Percentiles rank a stretch among this genome's conserved stretches.
These are phyloP conservation scores for Pherbina coryleti DNA, from an alignment of 2,888 invertebrate genomes.

Conservation along the genomic window DNA sequence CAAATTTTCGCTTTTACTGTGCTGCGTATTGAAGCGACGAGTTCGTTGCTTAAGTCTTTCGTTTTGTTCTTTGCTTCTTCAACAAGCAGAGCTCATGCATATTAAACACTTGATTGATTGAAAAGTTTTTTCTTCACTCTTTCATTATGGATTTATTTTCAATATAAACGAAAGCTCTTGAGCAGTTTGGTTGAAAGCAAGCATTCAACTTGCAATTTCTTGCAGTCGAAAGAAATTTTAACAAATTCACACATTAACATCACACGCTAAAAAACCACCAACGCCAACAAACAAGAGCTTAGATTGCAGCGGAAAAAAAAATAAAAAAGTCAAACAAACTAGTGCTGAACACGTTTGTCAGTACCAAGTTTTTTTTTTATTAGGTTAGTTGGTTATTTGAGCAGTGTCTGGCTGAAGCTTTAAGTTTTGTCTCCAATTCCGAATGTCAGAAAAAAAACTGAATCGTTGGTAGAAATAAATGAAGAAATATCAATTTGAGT, in stretches of 20 bases:
- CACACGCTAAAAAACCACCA: neutral
- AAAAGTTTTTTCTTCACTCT: neutral
- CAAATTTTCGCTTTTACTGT: slow-evolving; percentile 47
- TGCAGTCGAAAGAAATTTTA: slow-evolving; percentile 6
- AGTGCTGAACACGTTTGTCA: neutral
- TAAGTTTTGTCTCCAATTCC: too few species aligned
- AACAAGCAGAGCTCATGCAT: neutral
- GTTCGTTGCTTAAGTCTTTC: slow-evolving; percentile 17
- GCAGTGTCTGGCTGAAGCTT: neutral
- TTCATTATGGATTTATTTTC: neutral
- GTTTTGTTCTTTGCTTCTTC: slow-evolving; percentile 18
- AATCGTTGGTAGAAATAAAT: too few species aligned
- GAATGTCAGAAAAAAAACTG: neutral
- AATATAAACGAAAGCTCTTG: neutral
- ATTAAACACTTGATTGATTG: neutral
- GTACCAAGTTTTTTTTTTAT: slow-evolving; percentile 36
- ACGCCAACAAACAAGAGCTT: neutral
- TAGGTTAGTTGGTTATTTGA: slow-evolving; percentile 62
- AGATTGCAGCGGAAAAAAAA: neutral
- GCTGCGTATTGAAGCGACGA: neutral
- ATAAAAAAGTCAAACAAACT: neutral
- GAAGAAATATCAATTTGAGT: too few species aligned
- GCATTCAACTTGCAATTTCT: too few species aligned
- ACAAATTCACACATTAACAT: neutral
- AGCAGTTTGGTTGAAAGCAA: too few species aligned